Evolutionary conservation across 1,140 invertebrate species (phyloP).

Genomic region (Periplaneta americana): DNA sequence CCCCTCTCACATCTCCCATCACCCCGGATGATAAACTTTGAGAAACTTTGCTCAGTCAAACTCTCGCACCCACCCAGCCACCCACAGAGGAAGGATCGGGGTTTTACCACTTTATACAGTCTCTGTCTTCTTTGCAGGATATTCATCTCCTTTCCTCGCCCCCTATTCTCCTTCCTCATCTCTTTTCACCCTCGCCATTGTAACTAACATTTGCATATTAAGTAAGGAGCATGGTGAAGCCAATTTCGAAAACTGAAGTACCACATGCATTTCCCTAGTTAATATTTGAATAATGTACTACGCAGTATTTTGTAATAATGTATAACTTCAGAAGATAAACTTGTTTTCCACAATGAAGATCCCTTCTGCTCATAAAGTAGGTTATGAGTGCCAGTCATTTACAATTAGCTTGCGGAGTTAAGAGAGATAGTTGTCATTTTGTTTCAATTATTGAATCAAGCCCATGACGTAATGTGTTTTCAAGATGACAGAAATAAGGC

Average conservation of each 20-base stretch:
- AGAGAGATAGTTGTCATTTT: not conserved
- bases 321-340: not conserved
- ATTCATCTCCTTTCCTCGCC: not conserved
- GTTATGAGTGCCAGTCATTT: not conserved
- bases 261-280: not conserved
- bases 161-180: not conserved
- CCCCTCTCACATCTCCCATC: not conserved
- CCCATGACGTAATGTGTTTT: not conserved
- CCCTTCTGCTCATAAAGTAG: not conserved
- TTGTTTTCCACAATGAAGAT: not conserved
- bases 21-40: not conserved
- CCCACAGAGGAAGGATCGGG: not conserved
- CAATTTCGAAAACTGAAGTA: not conserved
- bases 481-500: not conserved
- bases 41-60: not conserved
- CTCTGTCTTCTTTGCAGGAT: not conserved
- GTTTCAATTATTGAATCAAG: not conserved
- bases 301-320: not conserved
- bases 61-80: not conserved
- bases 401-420: not conserved
- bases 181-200: not conserved
- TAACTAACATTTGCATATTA: slow-evolving; percentile 3
- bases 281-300: not conserved
- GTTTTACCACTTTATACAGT: not conserved
- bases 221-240: not conserved